A percentile compares a stretch with the other conserved stretches of the same genome.
These are phyloP conservation scores for Meteorus colon DNA, from an alignment of 2,888 invertebrate genomes.

Conservation along the genomic window DNA sequence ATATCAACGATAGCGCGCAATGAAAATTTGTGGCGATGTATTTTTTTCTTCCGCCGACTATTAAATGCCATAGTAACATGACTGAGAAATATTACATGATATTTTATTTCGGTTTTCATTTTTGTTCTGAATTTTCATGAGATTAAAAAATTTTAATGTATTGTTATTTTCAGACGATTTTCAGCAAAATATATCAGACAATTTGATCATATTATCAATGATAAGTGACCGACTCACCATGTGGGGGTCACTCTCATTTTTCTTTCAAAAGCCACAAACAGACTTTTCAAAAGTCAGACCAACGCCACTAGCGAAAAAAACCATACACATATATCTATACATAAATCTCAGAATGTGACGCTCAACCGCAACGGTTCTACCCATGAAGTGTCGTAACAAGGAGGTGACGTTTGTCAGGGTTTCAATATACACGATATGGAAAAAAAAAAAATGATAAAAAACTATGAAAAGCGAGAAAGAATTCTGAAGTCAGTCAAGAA, in stretches of 20 bases:
- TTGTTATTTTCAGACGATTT: conserved; percentile 1
- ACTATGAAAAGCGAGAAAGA: background rate
- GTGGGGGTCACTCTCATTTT: conserved; percentile 64
- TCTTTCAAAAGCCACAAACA: conserved; percentile 57
- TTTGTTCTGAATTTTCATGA: background rate
- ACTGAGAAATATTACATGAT: background rate
- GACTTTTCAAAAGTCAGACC: conserved; percentile 54
- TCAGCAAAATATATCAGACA: background rate
- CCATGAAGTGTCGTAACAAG: conserved; percentile 23
- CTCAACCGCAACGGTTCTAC: conserved; percentile 56
- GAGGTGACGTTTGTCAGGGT: conserved; percentile 42
- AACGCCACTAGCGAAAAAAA: background rate
- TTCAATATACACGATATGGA: conserved; percentile 2
- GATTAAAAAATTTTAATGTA: background rate
- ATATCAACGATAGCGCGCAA: conserved; percentile 25
- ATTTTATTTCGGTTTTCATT: background rate
- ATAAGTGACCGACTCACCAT: conserved; percentile 55
- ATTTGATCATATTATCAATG: background rate
- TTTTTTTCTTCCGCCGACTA: conserved; percentile 18
- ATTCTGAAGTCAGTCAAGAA: conserved; percentile 3
- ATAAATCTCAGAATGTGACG: conserved; percentile 52
- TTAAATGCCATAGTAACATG: conserved; percentile 24
- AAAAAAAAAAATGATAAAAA: conserved; percentile 12
- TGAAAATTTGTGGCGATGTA: conserved; percentile 33
- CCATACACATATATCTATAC: conserved; percentile 33